Evolutionary conservation across 2,888 invertebrate genomes (phyloP).

Genomic region (Strigamia crassipes): DNA sequence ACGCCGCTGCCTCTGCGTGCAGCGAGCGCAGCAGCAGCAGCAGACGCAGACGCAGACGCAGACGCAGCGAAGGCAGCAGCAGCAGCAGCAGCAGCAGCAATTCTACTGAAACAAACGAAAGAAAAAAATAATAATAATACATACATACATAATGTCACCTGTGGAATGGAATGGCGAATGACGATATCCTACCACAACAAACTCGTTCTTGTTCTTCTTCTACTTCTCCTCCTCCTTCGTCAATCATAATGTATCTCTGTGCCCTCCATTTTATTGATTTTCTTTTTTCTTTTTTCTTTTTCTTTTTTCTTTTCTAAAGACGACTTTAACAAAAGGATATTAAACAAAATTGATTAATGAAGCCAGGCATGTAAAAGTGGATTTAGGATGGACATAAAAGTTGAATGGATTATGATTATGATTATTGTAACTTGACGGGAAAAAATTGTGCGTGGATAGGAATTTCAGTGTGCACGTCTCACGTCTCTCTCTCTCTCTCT

Average conservation of each 20-base stretch:
- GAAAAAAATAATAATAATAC: not conserved
- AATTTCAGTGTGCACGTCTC: not conserved
- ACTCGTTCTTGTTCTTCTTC: slow-evolving; percentile 32
- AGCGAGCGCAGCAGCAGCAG: slow-evolving; percentile 31
- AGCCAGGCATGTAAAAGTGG: slow-evolving; percentile 33
- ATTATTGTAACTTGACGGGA: not conserved
- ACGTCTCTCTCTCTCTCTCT: too few species aligned
- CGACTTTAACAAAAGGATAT: slow-evolving; percentile 8
- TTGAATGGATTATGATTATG: not conserved
- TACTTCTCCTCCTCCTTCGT: slow-evolving; percentile 42
- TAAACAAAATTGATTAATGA: slow-evolving; percentile 10
- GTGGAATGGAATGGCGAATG: not conserved
- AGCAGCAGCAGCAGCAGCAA: slow-evolving; percentile 29
- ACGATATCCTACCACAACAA: not conserved
- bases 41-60: not conserved
- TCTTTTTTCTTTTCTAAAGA: not conserved
- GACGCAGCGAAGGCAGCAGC: not conserved
- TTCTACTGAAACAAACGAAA: not conserved
- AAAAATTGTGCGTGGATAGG: not conserved
- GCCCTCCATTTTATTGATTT: slow-evolving; percentile 20
- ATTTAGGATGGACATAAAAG: not conserved
- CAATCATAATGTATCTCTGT: slow-evolving; percentile 39
- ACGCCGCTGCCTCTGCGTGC: not conserved
- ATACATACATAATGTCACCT: not conserved
- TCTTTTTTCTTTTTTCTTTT: not conserved